These are phyloP conservation scores for Salvelinus sp. DNA, from an alignment of 2,113 vertebrate species.

Conservation along the genomic window DNA sequence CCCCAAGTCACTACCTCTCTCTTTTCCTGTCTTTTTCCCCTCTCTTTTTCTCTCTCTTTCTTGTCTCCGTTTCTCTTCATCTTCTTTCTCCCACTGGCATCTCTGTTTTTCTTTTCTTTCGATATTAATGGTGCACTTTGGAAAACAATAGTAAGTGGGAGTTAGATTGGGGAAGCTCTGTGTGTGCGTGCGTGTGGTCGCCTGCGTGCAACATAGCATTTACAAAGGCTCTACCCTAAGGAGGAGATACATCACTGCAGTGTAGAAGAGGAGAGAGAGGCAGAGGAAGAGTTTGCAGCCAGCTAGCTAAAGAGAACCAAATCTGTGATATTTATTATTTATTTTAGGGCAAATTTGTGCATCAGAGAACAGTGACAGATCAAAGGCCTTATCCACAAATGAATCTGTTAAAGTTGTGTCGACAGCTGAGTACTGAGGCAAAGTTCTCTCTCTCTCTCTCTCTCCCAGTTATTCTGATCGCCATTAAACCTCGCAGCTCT, in stretches of 20 bases:
- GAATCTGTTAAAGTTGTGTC: constrained; percentile 73
- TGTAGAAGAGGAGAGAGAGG: constrained; percentile 35
- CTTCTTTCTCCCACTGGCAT: constrained; percentile 26
- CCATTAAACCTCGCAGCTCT: constrained; percentile 60
- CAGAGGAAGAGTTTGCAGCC: constrained; percentile 38
- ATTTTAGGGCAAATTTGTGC: constrained; percentile 63
- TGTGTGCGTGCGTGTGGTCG: constrained; percentile 2
- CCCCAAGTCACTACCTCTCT: constrained; percentile 22
- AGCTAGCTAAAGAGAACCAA: constrained; percentile 29
- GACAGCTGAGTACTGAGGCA: constrained; percentile 68
- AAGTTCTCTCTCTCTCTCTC: constrained; percentile 58
- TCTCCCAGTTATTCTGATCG: constrained; percentile 47
- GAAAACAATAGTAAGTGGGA: constrained; percentile 51
- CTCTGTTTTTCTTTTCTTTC: constrained; percentile 20
- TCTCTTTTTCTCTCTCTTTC: constrained; percentile 29
- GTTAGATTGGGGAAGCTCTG: constrained; percentile 15
- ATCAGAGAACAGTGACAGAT: constrained; percentile 71
- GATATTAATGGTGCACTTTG: constrained; percentile 56
- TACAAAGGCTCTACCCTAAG: constrained; percentile 65
- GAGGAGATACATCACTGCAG: constrained; percentile 56
- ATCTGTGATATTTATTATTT: constrained; percentile 56
- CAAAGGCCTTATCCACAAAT: constrained; percentile 71
- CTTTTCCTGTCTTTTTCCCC: constrained; percentile 30
- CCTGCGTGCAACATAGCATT: constrained; percentile 20
- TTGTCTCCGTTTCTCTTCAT: no score